Conservation (phyloP, 2,113 vertebrate species). For the Dryoscopus gambensis region DNA sequence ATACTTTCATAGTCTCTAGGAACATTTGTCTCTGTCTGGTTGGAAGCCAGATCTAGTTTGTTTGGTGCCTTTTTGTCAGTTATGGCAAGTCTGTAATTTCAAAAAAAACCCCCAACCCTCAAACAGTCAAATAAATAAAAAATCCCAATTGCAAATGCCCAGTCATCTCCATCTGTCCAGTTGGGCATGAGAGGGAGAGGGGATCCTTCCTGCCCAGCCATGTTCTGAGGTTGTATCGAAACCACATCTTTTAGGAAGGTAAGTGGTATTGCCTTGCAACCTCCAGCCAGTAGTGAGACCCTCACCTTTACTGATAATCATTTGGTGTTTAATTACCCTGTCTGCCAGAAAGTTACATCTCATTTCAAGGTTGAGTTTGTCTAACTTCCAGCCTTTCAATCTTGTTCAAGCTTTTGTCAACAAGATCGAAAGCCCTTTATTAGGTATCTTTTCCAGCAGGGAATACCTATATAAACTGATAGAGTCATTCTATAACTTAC, state of each 20-base stretch:
- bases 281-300: neutral
- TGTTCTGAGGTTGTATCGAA: neutral
- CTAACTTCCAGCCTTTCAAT: slow-evolving; percentile 4
- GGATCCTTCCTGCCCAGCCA: neutral
- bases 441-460: neutral
- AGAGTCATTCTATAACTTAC: neutral
- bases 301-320: neutral
- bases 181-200: neutral
- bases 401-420: slow-evolving; percentile 40
- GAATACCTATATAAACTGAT: neutral
- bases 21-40: neutral
- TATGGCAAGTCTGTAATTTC: neutral
- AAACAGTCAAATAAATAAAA: neutral
- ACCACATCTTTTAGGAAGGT: neutral
- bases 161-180: neutral
- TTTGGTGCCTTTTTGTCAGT: neutral
- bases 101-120: neutral
- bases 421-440: slow-evolving; percentile 31
- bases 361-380: slow-evolving; percentile 24
- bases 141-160: neutral
- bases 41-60: neutral
- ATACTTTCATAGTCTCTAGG: neutral
- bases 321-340: slow-evolving; percentile 24
- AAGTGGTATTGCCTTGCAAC: neutral
- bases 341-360: slow-evolving; percentile 25